Conservation (phyloP, 2,113 vertebrate species). For the Dinomys branickii region DNA sequence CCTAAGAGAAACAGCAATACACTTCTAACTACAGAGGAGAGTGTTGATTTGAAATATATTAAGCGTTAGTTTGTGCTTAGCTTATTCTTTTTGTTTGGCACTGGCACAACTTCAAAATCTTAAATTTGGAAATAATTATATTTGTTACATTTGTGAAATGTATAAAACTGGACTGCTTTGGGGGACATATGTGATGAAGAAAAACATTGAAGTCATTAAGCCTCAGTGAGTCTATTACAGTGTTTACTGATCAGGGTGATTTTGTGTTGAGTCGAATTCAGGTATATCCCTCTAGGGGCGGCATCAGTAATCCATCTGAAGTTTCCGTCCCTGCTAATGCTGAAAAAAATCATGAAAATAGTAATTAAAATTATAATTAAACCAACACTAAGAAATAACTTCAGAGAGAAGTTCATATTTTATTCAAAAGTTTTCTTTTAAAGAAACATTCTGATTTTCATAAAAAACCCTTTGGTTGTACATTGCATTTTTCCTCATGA, state of each 20-base stretch:
- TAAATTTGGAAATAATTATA: conserved; percentile 62
- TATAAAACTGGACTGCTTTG: conserved; percentile 35
- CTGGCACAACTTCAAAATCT: background rate
- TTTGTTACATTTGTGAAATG: conserved; percentile 44
- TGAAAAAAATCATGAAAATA: conserved; percentile 57
- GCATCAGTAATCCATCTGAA: conserved; percentile 68
- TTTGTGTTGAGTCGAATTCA: conserved; percentile 68
- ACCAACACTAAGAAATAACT: conserved; percentile 47
- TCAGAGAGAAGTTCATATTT: conserved; percentile 29
- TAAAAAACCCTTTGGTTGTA: conserved; percentile 14
- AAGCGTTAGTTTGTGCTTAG: background rate
- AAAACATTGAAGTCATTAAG: conserved; percentile 59
- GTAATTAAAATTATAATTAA: conserved; percentile 82
- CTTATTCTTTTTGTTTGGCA: conserved; percentile 6
- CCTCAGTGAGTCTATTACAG: conserved; percentile 58
- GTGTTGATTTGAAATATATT: background rate
- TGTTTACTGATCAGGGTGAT: conserved; percentile 57
- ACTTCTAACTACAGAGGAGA: background rate
- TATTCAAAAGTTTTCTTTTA: conserved; percentile 64
- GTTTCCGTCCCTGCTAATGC: conserved; percentile 69
- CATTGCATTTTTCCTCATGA: background rate
- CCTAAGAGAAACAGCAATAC: background rate
- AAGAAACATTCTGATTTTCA: conserved; percentile 75
- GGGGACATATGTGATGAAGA: conserved; percentile 6
- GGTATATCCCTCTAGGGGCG: conserved; percentile 53